Evolutionary conservation across 2,888 invertebrate species (phyloP).

Genomic region (Epicampocera succincta): DNA sequence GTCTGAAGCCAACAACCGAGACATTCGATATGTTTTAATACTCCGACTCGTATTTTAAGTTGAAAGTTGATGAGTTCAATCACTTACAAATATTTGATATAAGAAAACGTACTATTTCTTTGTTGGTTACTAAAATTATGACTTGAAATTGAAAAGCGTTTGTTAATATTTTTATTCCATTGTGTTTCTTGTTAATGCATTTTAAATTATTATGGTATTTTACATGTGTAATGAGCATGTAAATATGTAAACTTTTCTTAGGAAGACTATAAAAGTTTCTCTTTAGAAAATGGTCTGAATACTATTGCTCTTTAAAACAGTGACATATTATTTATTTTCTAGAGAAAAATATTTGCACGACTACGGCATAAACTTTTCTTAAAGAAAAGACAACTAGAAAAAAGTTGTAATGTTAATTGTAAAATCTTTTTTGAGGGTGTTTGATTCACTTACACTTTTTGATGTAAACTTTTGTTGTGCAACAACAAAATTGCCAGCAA

Average conservation of each 20-base stretch:
- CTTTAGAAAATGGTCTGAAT: not conserved
- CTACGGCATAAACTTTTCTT: not conserved
- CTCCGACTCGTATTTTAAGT: too few relatives aligned
- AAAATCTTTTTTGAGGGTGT: not conserved
- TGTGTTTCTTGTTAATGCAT: constrained; percentile 26
- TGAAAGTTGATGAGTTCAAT: not conserved
- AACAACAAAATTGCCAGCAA: constrained; percentile 36
- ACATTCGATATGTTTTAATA: too few relatives aligned
- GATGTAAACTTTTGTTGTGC: constrained; percentile 42
- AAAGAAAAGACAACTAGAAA: not conserved
- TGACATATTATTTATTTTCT: constrained; percentile 12
- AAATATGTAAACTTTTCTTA: constrained; percentile 18
- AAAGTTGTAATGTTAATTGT: constrained; percentile 35
- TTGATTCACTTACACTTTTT: constrained; percentile 52
- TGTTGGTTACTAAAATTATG: not conserved
- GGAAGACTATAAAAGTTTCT: constrained; percentile 22
- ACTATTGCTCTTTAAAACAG: constrained; percentile 11
- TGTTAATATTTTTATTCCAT: constrained; percentile 3
- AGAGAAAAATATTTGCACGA: not conserved
- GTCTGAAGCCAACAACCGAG: too few relatives aligned
- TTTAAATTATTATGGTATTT: constrained; percentile 8
- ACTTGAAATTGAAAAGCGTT: not conserved
- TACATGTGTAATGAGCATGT: not conserved
- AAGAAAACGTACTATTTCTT: not conserved
- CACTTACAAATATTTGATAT: not conserved